Evolutionary conservation across 2,113 vertebrate genomes (phyloP).

Genomic region (Micronycteris hirsuta): DNA sequence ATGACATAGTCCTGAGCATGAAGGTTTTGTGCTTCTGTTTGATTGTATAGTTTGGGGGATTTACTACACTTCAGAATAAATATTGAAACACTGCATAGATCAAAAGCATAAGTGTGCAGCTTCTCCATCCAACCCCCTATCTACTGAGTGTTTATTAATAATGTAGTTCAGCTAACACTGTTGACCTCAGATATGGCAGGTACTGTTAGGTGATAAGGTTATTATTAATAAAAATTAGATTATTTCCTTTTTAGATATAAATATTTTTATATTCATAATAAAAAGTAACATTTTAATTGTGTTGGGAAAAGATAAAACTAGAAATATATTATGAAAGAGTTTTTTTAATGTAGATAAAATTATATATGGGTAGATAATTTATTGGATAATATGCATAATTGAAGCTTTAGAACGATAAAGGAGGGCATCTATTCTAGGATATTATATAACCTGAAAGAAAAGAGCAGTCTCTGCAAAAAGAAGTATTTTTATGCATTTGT

Average conservation of each 20-base stretch:
- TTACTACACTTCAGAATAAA: neutral
- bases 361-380: neutral
- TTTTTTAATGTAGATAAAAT: neutral
- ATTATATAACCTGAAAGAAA: neutral
- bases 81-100: neutral
- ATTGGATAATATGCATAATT: neutral
- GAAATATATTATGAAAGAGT: neutral
- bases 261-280: constrained; percentile 12
- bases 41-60: neutral
- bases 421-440: neutral
- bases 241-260: neutral
- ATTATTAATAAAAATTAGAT: neutral
- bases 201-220: neutral
- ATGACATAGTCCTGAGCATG: neutral
- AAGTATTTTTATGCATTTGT: neutral
- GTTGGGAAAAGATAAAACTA: neutral
- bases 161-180: neutral
- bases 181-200: neutral
- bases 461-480: neutral
- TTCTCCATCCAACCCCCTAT: neutral
- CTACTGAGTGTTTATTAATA: neutral
- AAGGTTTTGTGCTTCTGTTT: neutral
- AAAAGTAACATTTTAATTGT: neutral
- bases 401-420: neutral
- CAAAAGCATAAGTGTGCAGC: neutral